These are phyloP conservation scores for Galagoides demidoff DNA, from an alignment of 2,797 vertebrate species.

Conservation along the genomic window DNA sequence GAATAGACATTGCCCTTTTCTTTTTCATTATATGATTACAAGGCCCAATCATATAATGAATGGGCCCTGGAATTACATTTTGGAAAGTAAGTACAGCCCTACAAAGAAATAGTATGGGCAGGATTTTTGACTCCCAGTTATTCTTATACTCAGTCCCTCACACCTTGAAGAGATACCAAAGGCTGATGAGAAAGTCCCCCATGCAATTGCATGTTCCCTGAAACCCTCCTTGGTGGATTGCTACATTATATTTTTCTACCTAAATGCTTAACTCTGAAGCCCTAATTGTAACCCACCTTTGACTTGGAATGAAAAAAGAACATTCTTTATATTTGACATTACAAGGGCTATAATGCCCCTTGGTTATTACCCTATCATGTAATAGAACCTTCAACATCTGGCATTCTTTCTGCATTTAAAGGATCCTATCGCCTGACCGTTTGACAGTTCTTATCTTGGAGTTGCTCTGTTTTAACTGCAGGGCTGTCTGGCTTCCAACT, in stretches of 20 bases:
- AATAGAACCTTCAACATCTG: neutral
- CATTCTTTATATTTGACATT: conserved; percentile 76
- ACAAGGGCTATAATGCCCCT: conserved; percentile 52
- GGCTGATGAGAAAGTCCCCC: conserved; percentile 35
- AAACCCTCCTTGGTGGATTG: neutral
- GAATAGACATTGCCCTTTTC: conserved; percentile 77
- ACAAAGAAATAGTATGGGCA: neutral
- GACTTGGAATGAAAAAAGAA: conserved; percentile 72
- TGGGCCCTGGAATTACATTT: conserved; percentile 46
- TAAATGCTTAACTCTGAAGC: conserved; percentile 56
- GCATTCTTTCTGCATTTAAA: conserved; percentile 72
- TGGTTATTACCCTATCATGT: conserved; percentile 58
- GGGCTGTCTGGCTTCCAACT: neutral
- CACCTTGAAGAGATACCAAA: neutral
- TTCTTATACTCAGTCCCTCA: neutral
- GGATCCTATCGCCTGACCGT: neutral
- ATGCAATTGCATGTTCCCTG: conserved; percentile 49
- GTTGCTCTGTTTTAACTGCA: conserved; percentile 5
- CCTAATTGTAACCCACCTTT: conserved; percentile 74
- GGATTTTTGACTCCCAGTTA: neutral
- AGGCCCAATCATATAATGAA: no score
- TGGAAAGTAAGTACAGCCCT: conserved; percentile 73
- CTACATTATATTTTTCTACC: neutral
- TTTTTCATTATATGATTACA: conserved; percentile 71
- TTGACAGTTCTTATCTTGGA: conserved; percentile 52